These are phyloP conservation scores for Scaptomyza flava DNA, from an alignment of 2,888 invertebrate species.

Conservation along the genomic window DNA sequence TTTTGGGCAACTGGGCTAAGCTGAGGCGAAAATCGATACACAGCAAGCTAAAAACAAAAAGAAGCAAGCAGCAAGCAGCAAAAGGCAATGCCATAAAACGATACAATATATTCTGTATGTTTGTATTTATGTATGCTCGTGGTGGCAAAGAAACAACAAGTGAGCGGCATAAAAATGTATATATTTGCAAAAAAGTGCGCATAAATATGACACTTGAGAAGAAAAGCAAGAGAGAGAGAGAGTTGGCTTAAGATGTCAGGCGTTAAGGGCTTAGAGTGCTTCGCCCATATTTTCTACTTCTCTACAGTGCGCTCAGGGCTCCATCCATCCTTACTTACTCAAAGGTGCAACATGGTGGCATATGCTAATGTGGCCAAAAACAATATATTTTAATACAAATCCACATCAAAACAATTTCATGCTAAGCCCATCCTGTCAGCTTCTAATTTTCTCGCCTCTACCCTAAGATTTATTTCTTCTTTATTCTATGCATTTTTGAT, in stretches of 20 bases:
- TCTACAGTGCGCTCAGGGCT: neutral
- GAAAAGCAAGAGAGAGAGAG: constrained; percentile 4
- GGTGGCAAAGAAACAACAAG: constrained; percentile 32
- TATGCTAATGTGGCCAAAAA: constrained; percentile 16
- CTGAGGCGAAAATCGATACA: constrained; percentile 57
- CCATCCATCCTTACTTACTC: neutral
- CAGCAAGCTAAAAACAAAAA: constrained; percentile 21
- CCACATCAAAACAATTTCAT: constrained; percentile 20
- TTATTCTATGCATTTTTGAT: constrained; percentile 12
- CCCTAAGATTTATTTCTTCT: neutral
- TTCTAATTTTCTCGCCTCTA: constrained; percentile 15
- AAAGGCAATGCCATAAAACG: constrained; percentile 40
- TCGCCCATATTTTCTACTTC: neutral
- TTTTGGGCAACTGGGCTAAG: constrained; percentile 45
- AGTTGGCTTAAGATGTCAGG: constrained; percentile 28
- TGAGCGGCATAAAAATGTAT: constrained; percentile 28
- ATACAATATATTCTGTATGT: constrained; percentile 30
- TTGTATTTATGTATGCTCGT: neutral
- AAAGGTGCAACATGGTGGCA: constrained; percentile 12
- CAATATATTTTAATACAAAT: constrained; percentile 28
- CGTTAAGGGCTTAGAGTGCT: constrained; percentile 31
- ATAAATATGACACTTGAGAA: constrained; percentile 56
- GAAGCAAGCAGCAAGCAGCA: constrained; percentile 8
- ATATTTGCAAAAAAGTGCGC: constrained; percentile 55
- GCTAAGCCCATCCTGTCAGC: constrained; percentile 18